These are phyloP conservation scores for Drosophila phalerata DNA, from an alignment of 2,888 invertebrate genomes.

Conservation along the genomic window DNA sequence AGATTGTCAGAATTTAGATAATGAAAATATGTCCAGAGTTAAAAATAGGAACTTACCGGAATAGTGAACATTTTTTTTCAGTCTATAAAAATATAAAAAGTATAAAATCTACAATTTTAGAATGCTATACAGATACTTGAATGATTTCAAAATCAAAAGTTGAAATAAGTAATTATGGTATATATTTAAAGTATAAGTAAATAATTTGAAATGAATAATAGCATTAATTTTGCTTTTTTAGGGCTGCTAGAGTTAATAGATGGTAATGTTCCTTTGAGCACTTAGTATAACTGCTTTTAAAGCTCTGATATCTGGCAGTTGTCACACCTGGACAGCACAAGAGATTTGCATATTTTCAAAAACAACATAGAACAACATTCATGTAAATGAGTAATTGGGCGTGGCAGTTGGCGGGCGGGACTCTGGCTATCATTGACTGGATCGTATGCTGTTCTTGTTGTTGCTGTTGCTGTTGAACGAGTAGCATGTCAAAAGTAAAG, in stretches of 20 bases:
- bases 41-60: not conserved
- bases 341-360: constrained; percentile 53
- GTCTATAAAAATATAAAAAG: too few relatives aligned
- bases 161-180: too few relatives aligned
- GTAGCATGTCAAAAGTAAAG: constrained; percentile 69
- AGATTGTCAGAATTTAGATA: not conserved
- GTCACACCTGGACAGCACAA: constrained; percentile 56
- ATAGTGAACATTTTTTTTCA: too few relatives aligned
- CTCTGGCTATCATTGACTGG: constrained; percentile 41
- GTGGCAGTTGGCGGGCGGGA: constrained; percentile 35
- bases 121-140: too few relatives aligned
- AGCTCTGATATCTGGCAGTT: constrained; percentile 30
- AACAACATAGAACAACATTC: constrained; percentile 43
- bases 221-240: not conserved
- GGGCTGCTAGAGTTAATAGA: not conserved
- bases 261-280: constrained; percentile 7
- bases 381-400: constrained; percentile 60
- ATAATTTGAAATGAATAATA: not conserved
- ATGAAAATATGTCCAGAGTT: not conserved
- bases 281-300: constrained; percentile 14
- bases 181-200: not conserved
- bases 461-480: constrained; percentile 24
- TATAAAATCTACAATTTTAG: too few relatives aligned
- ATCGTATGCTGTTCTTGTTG: constrained; percentile 7
- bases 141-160: too few relatives aligned